Evolutionary conservation across 2,113 vertebrate genomes (phyloP).

Genomic region (Oreocharis arfaki): DNA sequence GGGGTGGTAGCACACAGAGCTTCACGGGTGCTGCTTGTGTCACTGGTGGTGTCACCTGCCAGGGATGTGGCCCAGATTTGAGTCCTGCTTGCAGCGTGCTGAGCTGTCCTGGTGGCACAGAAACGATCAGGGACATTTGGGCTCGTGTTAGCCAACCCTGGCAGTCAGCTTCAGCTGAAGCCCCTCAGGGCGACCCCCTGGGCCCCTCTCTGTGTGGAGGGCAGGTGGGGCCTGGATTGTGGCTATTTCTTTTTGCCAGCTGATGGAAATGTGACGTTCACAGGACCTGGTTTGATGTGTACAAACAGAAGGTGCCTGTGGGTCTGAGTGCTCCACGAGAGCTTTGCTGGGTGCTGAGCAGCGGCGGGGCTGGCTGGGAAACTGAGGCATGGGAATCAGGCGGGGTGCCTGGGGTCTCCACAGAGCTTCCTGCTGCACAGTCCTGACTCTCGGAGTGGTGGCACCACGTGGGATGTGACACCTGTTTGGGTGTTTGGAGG

Average conservation of each 20-base stretch:
- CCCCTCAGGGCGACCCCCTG: rapidly evolving
- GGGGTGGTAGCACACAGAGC: background rate
- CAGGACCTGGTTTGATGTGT: background rate
- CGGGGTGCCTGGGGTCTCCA: background rate
- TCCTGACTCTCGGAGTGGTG: background rate
- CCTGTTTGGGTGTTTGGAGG: background rate
- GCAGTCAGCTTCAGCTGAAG: background rate
- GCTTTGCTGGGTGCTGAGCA: background rate
- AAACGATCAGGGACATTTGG: background rate
- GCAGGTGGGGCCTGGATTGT: no score
- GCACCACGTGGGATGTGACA: rapidly evolving
- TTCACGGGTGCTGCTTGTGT: background rate
- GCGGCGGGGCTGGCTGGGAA: background rate
- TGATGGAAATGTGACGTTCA: rapidly evolving
- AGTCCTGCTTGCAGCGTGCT: background rate
- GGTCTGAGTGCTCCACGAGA: background rate
- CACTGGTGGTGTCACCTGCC: background rate
- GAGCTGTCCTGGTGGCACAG: background rate
- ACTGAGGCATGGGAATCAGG: background rate
- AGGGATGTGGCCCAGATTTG: background rate
- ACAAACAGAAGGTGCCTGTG: background rate
- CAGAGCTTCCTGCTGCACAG: background rate
- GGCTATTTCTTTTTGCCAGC: rapidly evolving
- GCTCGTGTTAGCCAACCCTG: background rate
- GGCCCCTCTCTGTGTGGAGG: background rate